These are phyloP conservation scores for Diplogasteroides magnus DNA, from an alignment of 1,140 invertebrate genomes.

Conservation along the genomic window DNA sequence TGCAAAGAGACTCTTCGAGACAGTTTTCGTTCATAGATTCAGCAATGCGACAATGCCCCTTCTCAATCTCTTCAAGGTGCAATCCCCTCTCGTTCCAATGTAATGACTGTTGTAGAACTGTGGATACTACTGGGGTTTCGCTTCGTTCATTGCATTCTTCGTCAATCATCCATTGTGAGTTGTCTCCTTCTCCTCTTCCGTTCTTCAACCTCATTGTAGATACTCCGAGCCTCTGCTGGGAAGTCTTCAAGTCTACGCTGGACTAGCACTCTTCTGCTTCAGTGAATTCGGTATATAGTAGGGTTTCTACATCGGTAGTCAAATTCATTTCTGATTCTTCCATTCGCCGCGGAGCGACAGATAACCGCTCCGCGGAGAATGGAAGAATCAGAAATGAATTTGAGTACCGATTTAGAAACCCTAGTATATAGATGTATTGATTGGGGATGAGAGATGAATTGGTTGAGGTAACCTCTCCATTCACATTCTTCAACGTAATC, in stretches of 20 bases:
- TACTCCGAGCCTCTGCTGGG: conserved; percentile 73
- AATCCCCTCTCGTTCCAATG: not conserved
- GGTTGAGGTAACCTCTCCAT: conserved; percentile 88
- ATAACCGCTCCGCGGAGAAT: too few relatives aligned
- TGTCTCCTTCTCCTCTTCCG: not conserved
- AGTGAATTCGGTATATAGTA: conserved; percentile 58
- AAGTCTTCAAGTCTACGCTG: conserved; percentile 67
- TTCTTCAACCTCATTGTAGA: not conserved
- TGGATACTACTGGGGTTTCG: conserved; percentile 94
- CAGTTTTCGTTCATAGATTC: conserved; percentile 92
- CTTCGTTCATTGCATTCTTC: conserved; percentile 90
- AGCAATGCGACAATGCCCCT: conserved; percentile 97
- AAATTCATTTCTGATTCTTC: not conserved
- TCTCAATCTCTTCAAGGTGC: conserved; percentile 83
- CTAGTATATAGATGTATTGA: too few relatives aligned
- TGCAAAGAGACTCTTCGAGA: conserved; percentile 85
- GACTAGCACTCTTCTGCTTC: conserved; percentile 72
- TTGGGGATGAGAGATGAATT: too few relatives aligned
- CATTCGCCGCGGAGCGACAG: too few relatives aligned
- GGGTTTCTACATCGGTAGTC: conserved; percentile 4
- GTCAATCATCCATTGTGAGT: conserved; percentile 79
- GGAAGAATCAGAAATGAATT: too few relatives aligned
- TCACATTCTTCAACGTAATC: conserved; percentile 80
- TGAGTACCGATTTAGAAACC: too few relatives aligned
- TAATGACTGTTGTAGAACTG: too few relatives aligned